These are phyloP conservation scores for Scaptomyza tumidula DNA, from an alignment of 2,888 invertebrate species.

Conservation along the genomic window DNA sequence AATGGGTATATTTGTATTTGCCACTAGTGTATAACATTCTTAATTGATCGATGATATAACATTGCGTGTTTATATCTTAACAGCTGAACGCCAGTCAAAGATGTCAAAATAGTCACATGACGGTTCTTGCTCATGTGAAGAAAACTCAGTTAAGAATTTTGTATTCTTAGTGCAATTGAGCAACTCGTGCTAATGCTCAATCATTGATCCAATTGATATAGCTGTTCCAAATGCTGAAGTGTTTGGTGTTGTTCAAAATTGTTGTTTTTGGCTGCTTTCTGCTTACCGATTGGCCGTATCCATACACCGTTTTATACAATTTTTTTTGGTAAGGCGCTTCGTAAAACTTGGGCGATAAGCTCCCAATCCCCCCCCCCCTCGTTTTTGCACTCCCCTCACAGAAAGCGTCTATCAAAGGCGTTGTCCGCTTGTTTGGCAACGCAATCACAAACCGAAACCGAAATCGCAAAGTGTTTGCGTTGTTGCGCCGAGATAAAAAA, in stretches of 20 bases:
- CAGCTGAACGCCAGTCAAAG: constrained; percentile 11
- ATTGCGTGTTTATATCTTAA: background rate
- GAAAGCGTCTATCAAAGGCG: constrained; percentile 56
- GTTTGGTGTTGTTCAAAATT: constrained; percentile 30
- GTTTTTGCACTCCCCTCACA: background rate
- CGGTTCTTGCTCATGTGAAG: constrained; percentile 5
- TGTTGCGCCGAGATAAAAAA: constrained; percentile 67
- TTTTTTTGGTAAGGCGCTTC: constrained; percentile 16
- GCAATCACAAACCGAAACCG: constrained; percentile 51
- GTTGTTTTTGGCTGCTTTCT: constrained; percentile 14
- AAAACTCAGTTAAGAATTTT: constrained; percentile 1
- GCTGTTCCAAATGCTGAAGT: constrained; percentile 35
- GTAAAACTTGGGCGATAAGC: constrained; percentile 43
- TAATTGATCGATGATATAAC: constrained; percentile 35
- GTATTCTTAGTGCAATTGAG: constrained; percentile 35
- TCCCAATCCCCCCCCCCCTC: background rate
- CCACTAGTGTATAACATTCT: background rate
- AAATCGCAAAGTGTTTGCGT: constrained; percentile 70
- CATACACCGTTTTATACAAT: constrained; percentile 18
- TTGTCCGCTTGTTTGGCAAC: constrained; percentile 61
- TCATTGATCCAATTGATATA: constrained; percentile 70
- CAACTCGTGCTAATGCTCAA: constrained; percentile 73
- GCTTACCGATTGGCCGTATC: constrained; percentile 30
- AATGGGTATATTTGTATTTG: background rate
- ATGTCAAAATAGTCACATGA: constrained; percentile 45